Evolutionary conservation across 2,797 vertebrate species (phyloP), one percentile per base, ranked within the genome.

Genomic region (Hafferia zeledoni): DNA sequence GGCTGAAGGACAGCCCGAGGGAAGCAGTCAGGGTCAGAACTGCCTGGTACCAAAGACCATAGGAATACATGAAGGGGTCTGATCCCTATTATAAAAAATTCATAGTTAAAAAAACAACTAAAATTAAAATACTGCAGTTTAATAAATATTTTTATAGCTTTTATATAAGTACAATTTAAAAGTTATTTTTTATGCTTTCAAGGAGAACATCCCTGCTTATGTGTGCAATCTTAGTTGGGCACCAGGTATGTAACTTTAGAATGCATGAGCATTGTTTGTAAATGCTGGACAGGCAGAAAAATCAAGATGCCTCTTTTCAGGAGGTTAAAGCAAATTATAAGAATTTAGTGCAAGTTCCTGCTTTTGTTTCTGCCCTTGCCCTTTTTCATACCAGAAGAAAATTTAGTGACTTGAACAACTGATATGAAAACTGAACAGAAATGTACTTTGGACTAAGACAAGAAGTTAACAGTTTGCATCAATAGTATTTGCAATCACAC

Each of bases 281-380:
- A 92, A 63, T 79, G 39, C 65, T 70, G 60, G 49, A 87, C 39
- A 70, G 44, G 69, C 89, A 87, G 52, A 83, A 95, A 92, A 94
- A 94, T 86, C 65, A 91, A 50, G 10, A 55, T 82, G 31, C 17
- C 41, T 90, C 53, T 91, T 67, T 46, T 87, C n/a, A 71, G 60
- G 56, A 91, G 63, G 50, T 77, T 78, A 96, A 92, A 59, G 68
- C 78, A 68, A 97, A 94, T 77, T 71, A 53, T 69, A 96, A 61
- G 28, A 92, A 88, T 83, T 94, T 79, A 93, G 84, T 85, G 76
- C 57, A 83, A 67, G 60, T 93, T 91, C 69, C 52, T 95, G 82
- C 64, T 95, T 90, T 93, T 88, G 68, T 65, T 93, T 95, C 80
- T 77, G 63, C 39, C 23, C 31, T 83, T 33, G 5, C 31, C 25